These are phyloP conservation scores for Pseudomyrmex flavicornis DNA, from an alignment of 1,140 invertebrate species.

Conservation along the genomic window DNA sequence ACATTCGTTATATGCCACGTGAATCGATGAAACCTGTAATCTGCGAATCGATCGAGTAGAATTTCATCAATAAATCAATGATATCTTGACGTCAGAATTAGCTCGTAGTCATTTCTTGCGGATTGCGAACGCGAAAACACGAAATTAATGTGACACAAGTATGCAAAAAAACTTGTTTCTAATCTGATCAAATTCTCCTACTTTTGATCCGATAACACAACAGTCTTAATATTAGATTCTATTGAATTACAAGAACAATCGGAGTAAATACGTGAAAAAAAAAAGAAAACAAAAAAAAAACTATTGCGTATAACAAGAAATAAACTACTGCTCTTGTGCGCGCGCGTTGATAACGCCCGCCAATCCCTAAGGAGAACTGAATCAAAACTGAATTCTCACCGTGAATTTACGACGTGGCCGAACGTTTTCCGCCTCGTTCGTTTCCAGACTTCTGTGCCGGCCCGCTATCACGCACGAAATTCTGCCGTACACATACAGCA, in stretches of 20 bases:
- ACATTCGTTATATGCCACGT: background rate
- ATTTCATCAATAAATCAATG: constrained; percentile 16
- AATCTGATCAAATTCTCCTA: background rate
- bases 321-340: too few species aligned
- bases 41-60: background rate
- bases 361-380: background rate
- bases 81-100: constrained; percentile 17
- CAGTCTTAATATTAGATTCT: background rate
- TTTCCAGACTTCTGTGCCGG: constrained; percentile 85
- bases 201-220: background rate
- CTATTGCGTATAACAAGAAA: background rate
- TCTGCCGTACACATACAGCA: constrained; percentile 95
- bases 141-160: constrained; percentile 16
- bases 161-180: background rate
- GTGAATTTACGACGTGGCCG: constrained; percentile 58
- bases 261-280: constrained; percentile 3
- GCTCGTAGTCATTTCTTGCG: background rate
- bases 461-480: constrained; percentile 94
- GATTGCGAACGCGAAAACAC: background rate
- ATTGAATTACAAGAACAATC: background rate
- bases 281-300: background rate
- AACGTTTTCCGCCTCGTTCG: constrained; percentile 66
- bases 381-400: constrained; percentile 44
- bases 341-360: too few species aligned
- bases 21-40: background rate